Percentiles rank a stretch among this genome's conserved stretches.
Evolutionary conservation across 2,888 invertebrate species (phyloP).

Genomic region (Watsonalla binaria): DNA sequence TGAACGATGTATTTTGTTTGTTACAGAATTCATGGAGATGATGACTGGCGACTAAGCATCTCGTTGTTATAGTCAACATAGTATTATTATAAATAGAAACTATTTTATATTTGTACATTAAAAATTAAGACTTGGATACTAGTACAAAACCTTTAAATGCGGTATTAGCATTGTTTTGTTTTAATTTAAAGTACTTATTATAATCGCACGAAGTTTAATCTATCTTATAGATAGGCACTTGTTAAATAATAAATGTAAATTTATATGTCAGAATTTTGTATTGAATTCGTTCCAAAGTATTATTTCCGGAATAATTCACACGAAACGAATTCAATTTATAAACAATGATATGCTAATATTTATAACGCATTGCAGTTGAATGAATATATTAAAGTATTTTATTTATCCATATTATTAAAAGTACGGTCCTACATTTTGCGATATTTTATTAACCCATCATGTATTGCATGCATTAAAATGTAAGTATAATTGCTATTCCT

Average conservation of each 20-base stretch:
- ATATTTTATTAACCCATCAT: conserved; percentile 15
- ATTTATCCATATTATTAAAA: conserved; percentile 27
- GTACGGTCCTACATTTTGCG: conserved; percentile 14
- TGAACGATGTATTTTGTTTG: conserved; percentile 21
- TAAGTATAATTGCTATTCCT: no score
- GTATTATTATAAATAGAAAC: conserved; percentile 53
- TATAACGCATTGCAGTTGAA: conserved; percentile 53
- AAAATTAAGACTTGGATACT: conserved; percentile 52
- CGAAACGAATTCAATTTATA: conserved; percentile 38
- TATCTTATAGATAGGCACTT: conserved; percentile 66
- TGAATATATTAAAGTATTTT: conserved; percentile 9
- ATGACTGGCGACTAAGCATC: conserved; percentile 90
- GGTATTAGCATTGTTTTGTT: conserved; percentile 62
- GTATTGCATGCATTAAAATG: no score
- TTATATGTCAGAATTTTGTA: conserved; percentile 25
- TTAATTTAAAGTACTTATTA: conserved; percentile 26
- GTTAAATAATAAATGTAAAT: conserved; percentile 23
- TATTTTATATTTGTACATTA: conserved; percentile 50
- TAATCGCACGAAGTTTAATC: conserved; percentile 38
- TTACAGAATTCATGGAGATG: conserved; percentile 96
- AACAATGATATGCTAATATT: conserved; percentile 62
- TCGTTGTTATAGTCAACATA: conserved; percentile 34
- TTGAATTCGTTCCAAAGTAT: conserved; percentile 56
- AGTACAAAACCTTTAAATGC: conserved; percentile 65
- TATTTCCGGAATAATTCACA: conserved; percentile 70